Evolutionary conservation across 2,888 invertebrate species (phyloP).

Genomic region (Listrodromus nycthemerus): DNA sequence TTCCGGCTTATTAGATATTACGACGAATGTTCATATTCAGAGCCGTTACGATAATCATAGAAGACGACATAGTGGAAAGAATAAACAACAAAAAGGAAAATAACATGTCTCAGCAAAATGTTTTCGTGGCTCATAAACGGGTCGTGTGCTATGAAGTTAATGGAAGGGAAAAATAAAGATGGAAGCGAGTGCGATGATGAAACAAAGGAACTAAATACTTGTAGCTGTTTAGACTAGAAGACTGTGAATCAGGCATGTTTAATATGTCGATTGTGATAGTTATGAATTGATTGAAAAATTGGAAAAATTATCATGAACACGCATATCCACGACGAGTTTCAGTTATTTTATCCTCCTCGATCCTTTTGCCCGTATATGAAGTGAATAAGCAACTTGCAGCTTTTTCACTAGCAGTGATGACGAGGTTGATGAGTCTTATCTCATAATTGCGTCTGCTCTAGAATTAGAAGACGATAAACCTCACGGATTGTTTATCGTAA

Average conservation of each 20-base stretch:
- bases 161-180: not conserved
- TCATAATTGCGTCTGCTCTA: too few relatives aligned
- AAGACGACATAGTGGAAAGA: constrained; percentile 8
- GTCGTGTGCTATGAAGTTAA: constrained; percentile 49
- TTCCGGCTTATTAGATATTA: not conserved
- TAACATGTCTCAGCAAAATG: not conserved
- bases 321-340: not conserved
- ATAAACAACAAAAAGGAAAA: not conserved
- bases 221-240: constrained; percentile 71
- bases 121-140: constrained; percentile 16
- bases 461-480: too few relatives aligned
- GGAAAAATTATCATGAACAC: constrained; percentile 49
- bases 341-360: not conserved
- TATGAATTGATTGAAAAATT: constrained; percentile 61
- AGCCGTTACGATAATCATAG: constrained; percentile 24
- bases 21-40: constrained; percentile 4
- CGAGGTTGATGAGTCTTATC: too few relatives aligned
- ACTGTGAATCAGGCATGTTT: constrained; percentile 71
- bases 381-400: not conserved
- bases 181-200: constrained; percentile 37
- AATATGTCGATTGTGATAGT: constrained; percentile 72
- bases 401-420: not conserved
- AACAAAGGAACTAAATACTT: constrained; percentile 57
- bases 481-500: too few relatives aligned
- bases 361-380: not conserved